Conservation (phyloP, 2,113 vertebrate genomes). For the Sciurus niger region DNA sequence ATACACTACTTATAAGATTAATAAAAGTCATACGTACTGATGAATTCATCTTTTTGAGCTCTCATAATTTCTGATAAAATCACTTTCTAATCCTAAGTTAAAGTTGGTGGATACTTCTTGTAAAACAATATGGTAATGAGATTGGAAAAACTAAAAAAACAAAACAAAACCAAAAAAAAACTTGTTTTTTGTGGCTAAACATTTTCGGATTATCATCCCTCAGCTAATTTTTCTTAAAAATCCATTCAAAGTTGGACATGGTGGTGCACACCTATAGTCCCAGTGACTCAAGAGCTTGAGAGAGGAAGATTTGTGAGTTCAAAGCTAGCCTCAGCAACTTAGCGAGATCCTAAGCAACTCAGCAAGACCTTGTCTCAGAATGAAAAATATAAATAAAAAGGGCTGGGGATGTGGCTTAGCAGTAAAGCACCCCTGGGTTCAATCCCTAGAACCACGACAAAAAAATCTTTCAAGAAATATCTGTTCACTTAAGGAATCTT, state of each 20-base stretch:
- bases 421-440: neutral
- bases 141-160: neutral
- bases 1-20: neutral
- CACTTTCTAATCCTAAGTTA: neutral
- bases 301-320: neutral
- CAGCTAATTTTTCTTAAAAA: neutral
- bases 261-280: neutral
- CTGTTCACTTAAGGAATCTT: neutral
- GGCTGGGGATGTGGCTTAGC: neutral
- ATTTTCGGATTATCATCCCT: neutral
- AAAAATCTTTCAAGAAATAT: neutral
- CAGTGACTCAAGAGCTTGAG: neutral
- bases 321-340: neutral
- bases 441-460: neutral
- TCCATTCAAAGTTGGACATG: neutral
- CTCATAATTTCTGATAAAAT: constrained; percentile 38
- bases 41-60: neutral
- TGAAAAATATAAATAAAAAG: neutral
- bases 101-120: neutral
- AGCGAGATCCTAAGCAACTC: neutral
- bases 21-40: neutral
- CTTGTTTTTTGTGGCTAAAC: neutral
- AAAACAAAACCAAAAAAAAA: neutral
- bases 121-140: neutral
- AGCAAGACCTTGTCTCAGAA: neutral